Evolutionary conservation across 2,888 invertebrate species (phyloP).

Genomic region (Scaptodrosophila latifasciaeformis): DNA sequence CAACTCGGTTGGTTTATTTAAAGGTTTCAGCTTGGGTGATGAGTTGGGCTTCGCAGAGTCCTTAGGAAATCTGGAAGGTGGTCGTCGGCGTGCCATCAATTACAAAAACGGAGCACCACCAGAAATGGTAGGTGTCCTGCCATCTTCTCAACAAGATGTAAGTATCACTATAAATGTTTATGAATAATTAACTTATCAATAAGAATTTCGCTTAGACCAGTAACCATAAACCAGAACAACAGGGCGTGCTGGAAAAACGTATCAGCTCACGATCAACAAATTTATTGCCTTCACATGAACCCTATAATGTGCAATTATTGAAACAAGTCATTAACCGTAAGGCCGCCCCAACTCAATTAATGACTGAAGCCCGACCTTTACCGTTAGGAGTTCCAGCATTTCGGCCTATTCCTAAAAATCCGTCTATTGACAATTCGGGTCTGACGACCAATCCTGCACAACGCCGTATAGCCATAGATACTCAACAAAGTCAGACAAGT

Average conservation of each 20-base stretch:
- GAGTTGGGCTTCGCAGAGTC: conserved; percentile 90
- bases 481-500: conserved; percentile 63
- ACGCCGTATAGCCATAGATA: conserved; percentile 66
- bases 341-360: conserved; percentile 44
- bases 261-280: conserved; percentile 67
- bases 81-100: conserved; percentile 81
- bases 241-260: conserved; percentile 60
- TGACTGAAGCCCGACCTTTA: conserved; percentile 77
- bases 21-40: conserved; percentile 90
- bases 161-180: conserved; percentile 5
- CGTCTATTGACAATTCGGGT: conserved; percentile 1
- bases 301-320: conserved; percentile 46
- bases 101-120: conserved; percentile 77
- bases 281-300: conserved; percentile 16
- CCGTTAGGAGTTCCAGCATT: conserved; percentile 84
- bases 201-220: conserved; percentile 21
- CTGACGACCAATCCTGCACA: conserved; percentile 52
- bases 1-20: conserved; percentile 17
- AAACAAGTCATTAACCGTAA: conserved; percentile 29
- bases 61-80: conserved; percentile 84
- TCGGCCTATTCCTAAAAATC: conserved; percentile 83
- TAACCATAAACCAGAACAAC: conserved; percentile 27
- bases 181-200: neutral
- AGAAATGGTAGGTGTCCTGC: conserved; percentile 71
- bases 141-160: conserved; percentile 60